phyloP scores from a whole-genome alignment of 2,113 vertebrate species.

The Zingel zingel region DNA sequence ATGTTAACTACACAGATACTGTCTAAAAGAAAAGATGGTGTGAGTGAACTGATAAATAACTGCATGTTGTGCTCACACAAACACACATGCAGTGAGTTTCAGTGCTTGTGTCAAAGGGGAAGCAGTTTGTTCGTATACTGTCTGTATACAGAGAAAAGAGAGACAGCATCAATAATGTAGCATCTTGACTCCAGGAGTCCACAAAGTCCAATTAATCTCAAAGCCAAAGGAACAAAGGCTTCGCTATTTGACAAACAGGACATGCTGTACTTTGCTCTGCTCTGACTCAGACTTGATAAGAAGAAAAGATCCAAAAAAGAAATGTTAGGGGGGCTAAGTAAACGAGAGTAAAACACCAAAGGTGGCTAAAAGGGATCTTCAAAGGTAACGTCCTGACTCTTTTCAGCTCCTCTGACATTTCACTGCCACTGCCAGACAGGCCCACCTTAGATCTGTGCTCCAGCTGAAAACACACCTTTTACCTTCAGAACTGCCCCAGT shows the following conservation, averaged over 20 bases:
- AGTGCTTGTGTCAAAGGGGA: constrained; percentile 74
- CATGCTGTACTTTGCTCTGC: constrained; percentile 78
- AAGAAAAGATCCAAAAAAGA: constrained; percentile 72
- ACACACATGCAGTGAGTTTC: constrained; percentile 50
- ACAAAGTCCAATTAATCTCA: constrained; percentile 88
- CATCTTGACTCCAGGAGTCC: constrained; percentile 80
- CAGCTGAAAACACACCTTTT: constrained; percentile 67
- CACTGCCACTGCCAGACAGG: constrained; percentile 72
- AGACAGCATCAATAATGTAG: constrained; percentile 86
- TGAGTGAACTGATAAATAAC: constrained; percentile 57
- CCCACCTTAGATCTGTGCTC: constrained; percentile 74
- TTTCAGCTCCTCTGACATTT: constrained; percentile 82
- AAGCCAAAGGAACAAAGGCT: constrained; percentile 83
- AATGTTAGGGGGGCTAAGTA: constrained; percentile 76
- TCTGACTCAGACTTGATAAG: constrained; percentile 75
- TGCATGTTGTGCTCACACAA: constrained; percentile 54
- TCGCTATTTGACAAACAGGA: constrained; percentile 85
- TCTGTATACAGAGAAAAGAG: constrained; percentile 76
- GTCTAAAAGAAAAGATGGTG: constrained; percentile 32
- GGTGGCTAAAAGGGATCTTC: constrained; percentile 82
- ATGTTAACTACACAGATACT: constrained; percentile 52
- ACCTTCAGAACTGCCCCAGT: constrained; percentile 46
- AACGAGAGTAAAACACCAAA: constrained; percentile 80
- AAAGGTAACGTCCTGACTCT: constrained; percentile 81
- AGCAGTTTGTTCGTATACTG: constrained; percentile 78